Conservation (phyloP, 2,113 vertebrate species). For the Petromus typicus region DNA sequence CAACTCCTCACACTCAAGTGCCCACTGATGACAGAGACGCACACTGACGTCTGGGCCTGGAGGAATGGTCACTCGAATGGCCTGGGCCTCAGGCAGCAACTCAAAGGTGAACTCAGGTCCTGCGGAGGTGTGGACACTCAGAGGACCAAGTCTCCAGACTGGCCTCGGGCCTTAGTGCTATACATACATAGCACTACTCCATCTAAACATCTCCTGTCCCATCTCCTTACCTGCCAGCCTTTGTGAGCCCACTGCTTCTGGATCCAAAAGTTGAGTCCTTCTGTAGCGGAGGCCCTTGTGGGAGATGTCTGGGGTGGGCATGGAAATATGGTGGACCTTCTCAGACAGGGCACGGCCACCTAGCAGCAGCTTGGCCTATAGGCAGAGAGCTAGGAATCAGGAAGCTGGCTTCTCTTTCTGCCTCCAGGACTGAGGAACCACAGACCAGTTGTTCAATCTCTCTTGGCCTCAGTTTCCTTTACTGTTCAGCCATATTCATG, state of each 20-base stretch:
- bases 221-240: slow-evolving; percentile 19
- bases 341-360: slow-evolving; percentile 70
- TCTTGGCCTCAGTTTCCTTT: slow-evolving; percentile 23
- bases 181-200: neutral
- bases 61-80: slow-evolving; percentile 80
- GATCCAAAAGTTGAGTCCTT: neutral
- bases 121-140: slow-evolving; percentile 5
- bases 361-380: slow-evolving; percentile 82
- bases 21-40: slow-evolving; percentile 86
- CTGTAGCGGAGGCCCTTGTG: slow-evolving; percentile 72
- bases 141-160: neutral
- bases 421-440: neutral
- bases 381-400: slow-evolving; percentile 43
- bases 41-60: slow-evolving; percentile 79
- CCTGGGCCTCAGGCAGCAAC: slow-evolving; percentile 69
- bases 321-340: slow-evolving; percentile 33
- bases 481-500: neutral
- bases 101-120: slow-evolving; percentile 82
- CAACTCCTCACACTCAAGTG: slow-evolving; percentile 85
- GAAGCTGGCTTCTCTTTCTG: neutral
- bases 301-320: slow-evolving; percentile 75
- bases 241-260: neutral
- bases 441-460: neutral
- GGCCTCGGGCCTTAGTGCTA: neutral
- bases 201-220: neutral